Evolutionary conservation across 2,888 invertebrate genomes (phyloP).

Genomic region (Esperia sulphurella): DNA sequence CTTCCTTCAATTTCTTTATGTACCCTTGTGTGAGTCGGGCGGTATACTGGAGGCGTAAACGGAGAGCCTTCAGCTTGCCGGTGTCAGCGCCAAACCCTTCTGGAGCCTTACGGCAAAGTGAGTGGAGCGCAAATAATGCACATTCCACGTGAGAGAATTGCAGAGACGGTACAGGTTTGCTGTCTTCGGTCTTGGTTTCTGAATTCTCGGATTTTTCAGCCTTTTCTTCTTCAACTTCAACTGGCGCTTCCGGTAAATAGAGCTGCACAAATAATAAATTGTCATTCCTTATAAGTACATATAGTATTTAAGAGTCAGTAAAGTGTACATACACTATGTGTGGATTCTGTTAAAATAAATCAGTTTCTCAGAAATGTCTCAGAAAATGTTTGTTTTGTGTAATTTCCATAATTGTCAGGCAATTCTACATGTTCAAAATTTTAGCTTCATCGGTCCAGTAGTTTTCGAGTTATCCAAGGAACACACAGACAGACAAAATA

Average conservation of each 20-base stretch:
- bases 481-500: too few relatives aligned
- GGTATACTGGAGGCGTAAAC: conserved; percentile 92
- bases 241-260: conserved; percentile 93
- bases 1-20: conserved; percentile 84
- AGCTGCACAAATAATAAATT: conserved; percentile 80
- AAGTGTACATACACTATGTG: too few relatives aligned
- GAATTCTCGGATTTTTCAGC: conserved; percentile 32
- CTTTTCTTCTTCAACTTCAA: conserved; percentile 73
- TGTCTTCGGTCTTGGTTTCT: conserved; percentile 45
- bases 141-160: conserved; percentile 97
- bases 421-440: too few relatives aligned
- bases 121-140: conserved; percentile 87
- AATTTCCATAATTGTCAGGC: too few relatives aligned
- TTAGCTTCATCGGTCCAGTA: too few relatives aligned
- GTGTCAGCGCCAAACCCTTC: conserved; percentile 86
- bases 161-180: conserved; percentile 85
- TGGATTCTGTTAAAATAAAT: too few relatives aligned
- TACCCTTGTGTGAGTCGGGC: conserved; percentile 94
- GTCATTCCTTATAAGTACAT: too few relatives aligned
- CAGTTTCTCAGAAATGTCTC: too few relatives aligned
- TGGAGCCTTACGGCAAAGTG: conserved; percentile 88
- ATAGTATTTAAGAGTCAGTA: too few relatives aligned
- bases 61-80: conserved; percentile 89
- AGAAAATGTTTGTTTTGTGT: too few relatives aligned
- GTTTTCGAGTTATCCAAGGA: too few relatives aligned